Conservation (phyloP, 2,888 invertebrate species). For the Micropterix aruncella region DNA sequence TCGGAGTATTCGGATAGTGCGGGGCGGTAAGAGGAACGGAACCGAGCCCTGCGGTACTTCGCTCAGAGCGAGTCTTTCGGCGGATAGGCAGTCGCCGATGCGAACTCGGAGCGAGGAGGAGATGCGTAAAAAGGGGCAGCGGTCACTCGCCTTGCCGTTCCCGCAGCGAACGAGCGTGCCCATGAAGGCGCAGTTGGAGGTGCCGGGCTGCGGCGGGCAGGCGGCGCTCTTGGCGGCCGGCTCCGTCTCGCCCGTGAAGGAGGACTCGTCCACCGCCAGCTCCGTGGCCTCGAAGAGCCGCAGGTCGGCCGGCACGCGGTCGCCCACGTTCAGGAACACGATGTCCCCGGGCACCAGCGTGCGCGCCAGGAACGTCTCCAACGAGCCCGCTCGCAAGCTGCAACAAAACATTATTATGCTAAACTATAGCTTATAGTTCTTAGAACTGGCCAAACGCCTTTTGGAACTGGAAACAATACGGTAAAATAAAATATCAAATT, state of each 20-base stretch:
- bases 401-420: slow-evolving; percentile 15
- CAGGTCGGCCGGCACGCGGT: slow-evolving; percentile 93
- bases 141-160: slow-evolving; percentile 74
- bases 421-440: no score
- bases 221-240: slow-evolving; percentile 68
- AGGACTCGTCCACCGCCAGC: slow-evolving; percentile 92
- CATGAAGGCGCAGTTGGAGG: slow-evolving; percentile 92
- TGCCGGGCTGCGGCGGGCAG: slow-evolving; percentile 51
- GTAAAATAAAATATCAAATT: no score
- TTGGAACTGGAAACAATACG: no score
- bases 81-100: no score
- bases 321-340: slow-evolving; percentile 84
- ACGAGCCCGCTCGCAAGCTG: slow-evolving; percentile 74
- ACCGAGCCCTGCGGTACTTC: no score
- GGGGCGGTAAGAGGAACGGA: no score
- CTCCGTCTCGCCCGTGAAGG: slow-evolving; percentile 97
- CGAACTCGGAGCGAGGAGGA: no score
- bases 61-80: no score
- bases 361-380: slow-evolving; percentile 84
- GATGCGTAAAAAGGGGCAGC: neutral
- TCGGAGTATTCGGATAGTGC: no score
- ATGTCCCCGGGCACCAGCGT: slow-evolving; percentile 97
- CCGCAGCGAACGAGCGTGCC: slow-evolving; percentile 95
- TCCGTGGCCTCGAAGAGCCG: slow-evolving; percentile 88
- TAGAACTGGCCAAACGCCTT: no score